Percentiles rank a stretch among this genome's conserved stretches.
These are phyloP conservation scores for Prionailurus viverrinus DNA, from an alignment of 2,113 vertebrate genomes.

Conservation along the genomic window DNA sequence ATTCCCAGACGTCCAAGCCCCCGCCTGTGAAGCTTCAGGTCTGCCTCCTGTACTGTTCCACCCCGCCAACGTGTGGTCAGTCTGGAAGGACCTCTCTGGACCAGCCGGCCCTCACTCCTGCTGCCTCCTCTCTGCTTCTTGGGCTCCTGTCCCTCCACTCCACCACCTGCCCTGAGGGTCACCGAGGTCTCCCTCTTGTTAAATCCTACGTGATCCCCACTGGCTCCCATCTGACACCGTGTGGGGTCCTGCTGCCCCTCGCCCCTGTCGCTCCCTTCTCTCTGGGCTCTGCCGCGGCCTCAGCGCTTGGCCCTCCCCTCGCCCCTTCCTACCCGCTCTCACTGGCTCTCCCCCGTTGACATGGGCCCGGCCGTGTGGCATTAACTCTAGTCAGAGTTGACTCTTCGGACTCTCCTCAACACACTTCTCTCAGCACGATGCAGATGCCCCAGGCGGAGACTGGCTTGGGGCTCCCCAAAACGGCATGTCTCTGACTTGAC, in stretches of 20 bases:
- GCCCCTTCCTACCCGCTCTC: not conserved
- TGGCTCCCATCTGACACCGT: not conserved
- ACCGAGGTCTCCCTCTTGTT: not conserved
- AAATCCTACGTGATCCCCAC: not conserved
- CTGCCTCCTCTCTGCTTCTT: not conserved
- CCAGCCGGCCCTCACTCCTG: not conserved
- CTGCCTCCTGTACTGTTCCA: accelerated
- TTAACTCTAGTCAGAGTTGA: accelerated
- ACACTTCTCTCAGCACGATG: not conserved
- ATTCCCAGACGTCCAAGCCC: not conserved
- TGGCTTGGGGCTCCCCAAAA: not conserved
- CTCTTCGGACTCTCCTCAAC: not conserved
- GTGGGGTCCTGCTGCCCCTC: not conserved
- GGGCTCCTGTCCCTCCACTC: not conserved
- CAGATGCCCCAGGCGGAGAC: not conserved
- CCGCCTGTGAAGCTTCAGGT: not conserved
- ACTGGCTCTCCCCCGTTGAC: not conserved
- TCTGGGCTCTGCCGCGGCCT: not conserved
- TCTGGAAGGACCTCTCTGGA: not conserved
- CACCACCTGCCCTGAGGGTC: not conserved
- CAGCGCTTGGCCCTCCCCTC: not conserved
- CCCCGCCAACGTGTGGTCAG: accelerated
- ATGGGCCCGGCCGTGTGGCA: not conserved
- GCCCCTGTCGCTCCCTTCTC: no score
- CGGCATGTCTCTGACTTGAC: not conserved